These are phyloP conservation scores for Ia io DNA, from an alignment of 2,113 vertebrate species.

Conservation along the genomic window DNA sequence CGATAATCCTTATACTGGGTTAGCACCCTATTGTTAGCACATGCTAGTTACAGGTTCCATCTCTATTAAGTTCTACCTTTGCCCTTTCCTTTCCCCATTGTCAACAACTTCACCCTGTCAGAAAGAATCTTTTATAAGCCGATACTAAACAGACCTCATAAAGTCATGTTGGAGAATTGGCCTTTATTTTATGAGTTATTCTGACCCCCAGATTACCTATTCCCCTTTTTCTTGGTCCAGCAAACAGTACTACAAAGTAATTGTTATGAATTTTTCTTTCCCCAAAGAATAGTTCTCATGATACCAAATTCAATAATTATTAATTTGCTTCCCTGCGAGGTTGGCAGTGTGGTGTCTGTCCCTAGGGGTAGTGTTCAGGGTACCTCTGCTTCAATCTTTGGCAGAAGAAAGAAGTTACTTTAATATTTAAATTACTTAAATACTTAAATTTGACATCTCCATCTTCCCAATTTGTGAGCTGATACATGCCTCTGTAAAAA, in stretches of 20 bases:
- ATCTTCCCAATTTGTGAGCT: not conserved
- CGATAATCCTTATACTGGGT: not conserved
- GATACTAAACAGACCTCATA: not conserved
- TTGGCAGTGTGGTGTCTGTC: slow-evolving; percentile 6
- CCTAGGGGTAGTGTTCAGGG: slow-evolving; percentile 4
- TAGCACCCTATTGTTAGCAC: not conserved
- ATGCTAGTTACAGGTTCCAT: not conserved
- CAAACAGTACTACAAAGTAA: slow-evolving; percentile 9
- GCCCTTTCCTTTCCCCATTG: not conserved
- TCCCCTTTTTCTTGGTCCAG: not conserved
- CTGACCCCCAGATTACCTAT: not conserved
- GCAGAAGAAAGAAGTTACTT: slow-evolving; percentile 39
- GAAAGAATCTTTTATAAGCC: not conserved
- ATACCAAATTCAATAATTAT: slow-evolving; percentile 54
- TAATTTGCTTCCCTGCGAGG: slow-evolving; percentile 52
- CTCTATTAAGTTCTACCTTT: not conserved
- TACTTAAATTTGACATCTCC: not conserved
- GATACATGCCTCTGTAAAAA: not conserved
- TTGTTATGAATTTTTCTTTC: slow-evolving; percentile 59
- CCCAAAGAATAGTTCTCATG: slow-evolving; percentile 65
- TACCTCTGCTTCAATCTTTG: slow-evolving; percentile 37
- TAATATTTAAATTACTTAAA: not conserved
- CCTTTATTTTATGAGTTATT: not conserved
- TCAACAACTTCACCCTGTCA: not conserved
- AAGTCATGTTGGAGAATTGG: not conserved